Conservation (phyloP, 2,888 invertebrate species). For the Habroteleia sp. region DNA sequence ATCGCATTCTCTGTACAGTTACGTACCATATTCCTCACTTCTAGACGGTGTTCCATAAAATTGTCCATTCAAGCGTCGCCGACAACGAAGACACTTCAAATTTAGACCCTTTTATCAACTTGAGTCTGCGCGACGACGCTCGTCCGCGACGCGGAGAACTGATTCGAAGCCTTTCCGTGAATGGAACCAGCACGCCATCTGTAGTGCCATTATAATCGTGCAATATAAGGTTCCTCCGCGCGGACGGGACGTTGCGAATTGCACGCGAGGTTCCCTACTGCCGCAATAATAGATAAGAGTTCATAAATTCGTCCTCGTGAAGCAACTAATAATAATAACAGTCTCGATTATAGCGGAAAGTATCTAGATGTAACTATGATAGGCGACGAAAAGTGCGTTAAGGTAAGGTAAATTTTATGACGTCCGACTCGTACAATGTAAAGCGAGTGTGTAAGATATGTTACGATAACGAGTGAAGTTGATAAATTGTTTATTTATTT, state of each 20-base stretch:
- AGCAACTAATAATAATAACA: slow-evolving; percentile 42
- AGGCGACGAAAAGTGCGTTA: slow-evolving; percentile 19
- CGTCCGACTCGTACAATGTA: slow-evolving; percentile 48
- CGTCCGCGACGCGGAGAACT: neutral
- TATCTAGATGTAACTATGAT: slow-evolving; percentile 43
- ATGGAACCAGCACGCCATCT: neutral
- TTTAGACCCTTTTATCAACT: slow-evolving; percentile 5
- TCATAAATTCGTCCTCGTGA: slow-evolving; percentile 53
- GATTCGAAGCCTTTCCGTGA: no score
- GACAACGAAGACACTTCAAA: slow-evolving; percentile 39
- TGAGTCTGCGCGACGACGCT: no score
- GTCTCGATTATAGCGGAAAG: slow-evolving; percentile 39
- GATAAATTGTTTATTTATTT: slow-evolving; percentile 51
- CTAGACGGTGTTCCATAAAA: no score
- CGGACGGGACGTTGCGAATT: neutral
- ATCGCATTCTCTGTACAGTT: neutral
- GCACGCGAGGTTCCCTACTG: slow-evolving; percentile 31
- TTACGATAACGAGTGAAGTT: slow-evolving; percentile 26
- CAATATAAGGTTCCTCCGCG: slow-evolving; percentile 12
- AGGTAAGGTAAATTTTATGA: slow-evolving; percentile 39
- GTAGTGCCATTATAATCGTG: slow-evolving; percentile 39
- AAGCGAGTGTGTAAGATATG: slow-evolving; percentile 41
- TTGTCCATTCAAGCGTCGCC: neutral
- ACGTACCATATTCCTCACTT: neutral
- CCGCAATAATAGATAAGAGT: slow-evolving; percentile 36